Conservation (phyloP, 2,113 vertebrate genomes). For the Channa argus region DNA sequence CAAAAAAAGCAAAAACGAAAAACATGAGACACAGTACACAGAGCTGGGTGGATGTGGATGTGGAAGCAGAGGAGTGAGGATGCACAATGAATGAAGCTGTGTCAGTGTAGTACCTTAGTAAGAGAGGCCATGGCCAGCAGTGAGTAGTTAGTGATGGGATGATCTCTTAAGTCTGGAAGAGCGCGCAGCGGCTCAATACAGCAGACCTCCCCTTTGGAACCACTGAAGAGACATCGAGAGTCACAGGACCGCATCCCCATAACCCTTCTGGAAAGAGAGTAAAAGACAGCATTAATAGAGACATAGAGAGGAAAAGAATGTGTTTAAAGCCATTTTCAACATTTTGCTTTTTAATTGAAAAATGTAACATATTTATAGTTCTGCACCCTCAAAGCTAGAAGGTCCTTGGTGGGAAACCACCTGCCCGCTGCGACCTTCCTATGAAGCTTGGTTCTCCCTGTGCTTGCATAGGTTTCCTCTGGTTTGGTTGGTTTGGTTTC, state of each 20-base stretch:
- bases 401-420: no score
- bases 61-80: neutral
- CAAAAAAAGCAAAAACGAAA: neutral
- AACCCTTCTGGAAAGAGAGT: slow-evolving; percentile 86
- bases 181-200: slow-evolving; percentile 93
- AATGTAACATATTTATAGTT: no score
- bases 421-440: no score
- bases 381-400: no score
- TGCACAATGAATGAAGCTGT: neutral
- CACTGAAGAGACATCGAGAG: slow-evolving; percentile 97
- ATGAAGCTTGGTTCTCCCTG: no score
- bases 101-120: slow-evolving; percentile 89
- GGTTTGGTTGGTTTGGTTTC: no score
- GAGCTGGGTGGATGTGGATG: neutral
- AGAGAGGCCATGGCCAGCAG: slow-evolving; percentile 97
- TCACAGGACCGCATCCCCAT: slow-evolving; percentile 98
- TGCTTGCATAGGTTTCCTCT: no score
- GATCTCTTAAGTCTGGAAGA: slow-evolving; percentile 91
- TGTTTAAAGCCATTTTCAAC: no score
- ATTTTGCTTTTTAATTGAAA: no score
- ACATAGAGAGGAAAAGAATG: neutral
- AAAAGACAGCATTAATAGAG: neutral
- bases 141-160: slow-evolving; percentile 94
- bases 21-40: neutral
- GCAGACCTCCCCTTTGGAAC: slow-evolving; percentile 98